Percentiles rank a stretch among this genome's conserved stretches.
Evolutionary conservation across 2,113 vertebrate species (phyloP).

Genomic region (Laterallus jamaicensis): DNA sequence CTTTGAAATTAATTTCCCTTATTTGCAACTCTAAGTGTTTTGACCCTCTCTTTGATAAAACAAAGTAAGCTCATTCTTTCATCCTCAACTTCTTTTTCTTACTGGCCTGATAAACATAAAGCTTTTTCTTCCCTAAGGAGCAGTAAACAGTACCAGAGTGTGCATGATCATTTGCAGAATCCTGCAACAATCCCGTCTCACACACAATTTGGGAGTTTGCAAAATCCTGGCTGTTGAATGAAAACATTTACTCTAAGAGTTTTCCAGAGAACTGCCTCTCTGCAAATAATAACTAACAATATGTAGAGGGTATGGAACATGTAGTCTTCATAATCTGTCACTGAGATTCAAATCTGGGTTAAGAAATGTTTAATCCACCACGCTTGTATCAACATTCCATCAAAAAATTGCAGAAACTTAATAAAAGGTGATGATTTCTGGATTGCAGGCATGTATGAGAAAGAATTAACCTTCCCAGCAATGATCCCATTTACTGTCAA

Average conservation of each 20-base stretch:
- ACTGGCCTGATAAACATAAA: neutral
- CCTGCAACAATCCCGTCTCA: neutral
- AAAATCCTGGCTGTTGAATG: neutral
- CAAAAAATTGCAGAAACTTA: neutral
- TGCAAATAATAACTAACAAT: neutral
- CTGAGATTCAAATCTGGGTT: neutral
- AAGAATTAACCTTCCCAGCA: neutral
- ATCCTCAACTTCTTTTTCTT: neutral
- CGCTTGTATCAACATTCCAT: neutral
- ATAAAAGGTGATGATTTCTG: neutral
- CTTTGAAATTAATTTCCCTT: neutral
- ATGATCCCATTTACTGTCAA: neutral
- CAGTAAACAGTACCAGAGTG: neutral
- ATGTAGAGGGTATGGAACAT: neutral
- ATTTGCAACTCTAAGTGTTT: neutral
- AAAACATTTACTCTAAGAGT: neutral
- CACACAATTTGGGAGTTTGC: neutral
- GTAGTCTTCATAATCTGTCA: neutral
- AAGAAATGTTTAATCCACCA: neutral
- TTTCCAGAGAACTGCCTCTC: neutral
- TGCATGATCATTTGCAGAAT: neutral
- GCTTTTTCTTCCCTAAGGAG: neutral
- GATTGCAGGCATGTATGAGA: neutral
- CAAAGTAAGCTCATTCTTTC: neutral
- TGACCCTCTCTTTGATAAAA: neutral